Percentiles rank a stretch among this genome's conserved stretches.
Conservation (phyloP, 2,113 vertebrate species). For the Galemys pyrenaicus region DNA sequence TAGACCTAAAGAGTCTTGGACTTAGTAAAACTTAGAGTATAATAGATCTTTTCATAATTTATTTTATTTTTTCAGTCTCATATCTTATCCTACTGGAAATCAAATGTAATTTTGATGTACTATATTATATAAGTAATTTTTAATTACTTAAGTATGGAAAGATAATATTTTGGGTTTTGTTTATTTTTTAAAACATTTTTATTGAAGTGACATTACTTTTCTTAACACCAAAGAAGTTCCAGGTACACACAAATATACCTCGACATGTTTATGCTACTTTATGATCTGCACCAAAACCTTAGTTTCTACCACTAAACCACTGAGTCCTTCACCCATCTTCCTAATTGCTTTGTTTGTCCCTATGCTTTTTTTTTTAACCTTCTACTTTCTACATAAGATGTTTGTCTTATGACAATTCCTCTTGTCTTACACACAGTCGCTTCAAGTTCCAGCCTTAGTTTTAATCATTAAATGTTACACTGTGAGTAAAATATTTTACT, state of each 20-base stretch:
- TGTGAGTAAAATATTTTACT: not conserved
- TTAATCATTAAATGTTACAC: not conserved
- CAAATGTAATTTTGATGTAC: not conserved
- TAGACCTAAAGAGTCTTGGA: not conserved
- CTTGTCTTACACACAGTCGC: not conserved
- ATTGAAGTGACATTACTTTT: not conserved
- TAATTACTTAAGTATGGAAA: not conserved
- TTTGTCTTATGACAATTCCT: not conserved
- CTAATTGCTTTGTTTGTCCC: not conserved
- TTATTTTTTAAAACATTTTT: not conserved
- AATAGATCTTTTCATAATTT: not conserved
- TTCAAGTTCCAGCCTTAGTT: not conserved
- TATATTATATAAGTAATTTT: not conserved
- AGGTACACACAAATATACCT: not conserved
- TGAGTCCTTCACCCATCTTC: too few species aligned
- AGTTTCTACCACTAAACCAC: not conserved
- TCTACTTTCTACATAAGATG: not conserved
- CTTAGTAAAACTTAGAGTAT: not conserved
- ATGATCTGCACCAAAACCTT: not conserved
- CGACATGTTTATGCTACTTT: not conserved
- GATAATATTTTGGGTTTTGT: not conserved
- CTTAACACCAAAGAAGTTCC: not conserved
- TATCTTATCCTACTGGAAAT: not conserved
- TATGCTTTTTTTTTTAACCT: not conserved
- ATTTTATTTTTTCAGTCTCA: not conserved